A percentile compares a stretch with the other conserved stretches of the same genome.
Evolutionary conservation across 1,140 invertebrate genomes (phyloP).

Genomic region (Drosophila kikkawai): DNA sequence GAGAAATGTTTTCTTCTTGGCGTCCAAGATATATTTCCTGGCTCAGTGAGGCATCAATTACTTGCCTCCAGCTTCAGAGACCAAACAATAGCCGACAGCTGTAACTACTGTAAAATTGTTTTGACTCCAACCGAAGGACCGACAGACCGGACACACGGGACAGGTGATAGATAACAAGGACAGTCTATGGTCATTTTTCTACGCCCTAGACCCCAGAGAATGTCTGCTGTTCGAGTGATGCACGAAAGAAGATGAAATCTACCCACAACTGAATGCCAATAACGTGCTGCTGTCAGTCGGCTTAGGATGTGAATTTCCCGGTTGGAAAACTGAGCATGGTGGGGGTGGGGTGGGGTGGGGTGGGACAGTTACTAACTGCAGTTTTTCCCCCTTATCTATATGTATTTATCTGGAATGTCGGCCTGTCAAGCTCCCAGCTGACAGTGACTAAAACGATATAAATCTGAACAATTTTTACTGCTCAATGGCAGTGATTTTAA

Average conservation of each 20-base stretch:
- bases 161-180: constrained; percentile 63
- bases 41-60: constrained; percentile 50
- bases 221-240: constrained; percentile 9
- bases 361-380: constrained; percentile 38
- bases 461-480: constrained; percentile 30
- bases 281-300: constrained; percentile 55
- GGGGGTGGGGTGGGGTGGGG: background rate
- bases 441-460: constrained; percentile 56
- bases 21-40: constrained; percentile 32
- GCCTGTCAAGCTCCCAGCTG: constrained; percentile 25
- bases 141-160: constrained; percentile 38
- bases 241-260: constrained; percentile 50
- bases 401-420: constrained; percentile 57
- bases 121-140: constrained; percentile 31
- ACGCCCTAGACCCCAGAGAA: constrained; percentile 3
- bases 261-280: constrained; percentile 61
- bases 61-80: constrained; percentile 13
- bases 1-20: constrained; percentile 25
- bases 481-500: constrained; percentile 2
- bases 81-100: constrained; percentile 44
- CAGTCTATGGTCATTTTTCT: constrained; percentile 57
- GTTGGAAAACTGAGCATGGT: background rate
- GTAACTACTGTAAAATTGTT: constrained; percentile 60
- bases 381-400: constrained; percentile 36
- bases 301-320: constrained; percentile 36